phyloP scores from a whole-genome alignment of 2,113 vertebrate genomes.

The Lanius ludovicianus region DNA sequence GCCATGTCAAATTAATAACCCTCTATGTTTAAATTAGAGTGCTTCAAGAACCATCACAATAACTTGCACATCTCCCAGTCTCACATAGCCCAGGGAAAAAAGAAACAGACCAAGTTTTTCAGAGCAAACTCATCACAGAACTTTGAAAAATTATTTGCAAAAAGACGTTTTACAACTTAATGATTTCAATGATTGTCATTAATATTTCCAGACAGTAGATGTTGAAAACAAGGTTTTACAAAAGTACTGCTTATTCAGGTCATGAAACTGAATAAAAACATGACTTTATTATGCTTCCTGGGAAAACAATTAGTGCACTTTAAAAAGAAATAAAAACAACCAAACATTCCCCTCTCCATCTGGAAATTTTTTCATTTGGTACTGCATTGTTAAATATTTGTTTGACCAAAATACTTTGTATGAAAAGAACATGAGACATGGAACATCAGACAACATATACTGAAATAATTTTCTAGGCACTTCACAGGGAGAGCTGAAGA shows the following conservation, averaged over 20 bases:
- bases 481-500: background rate
- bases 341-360: background rate
- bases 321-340: background rate
- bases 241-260: background rate
- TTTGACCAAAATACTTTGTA: background rate
- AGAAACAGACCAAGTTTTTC: background rate
- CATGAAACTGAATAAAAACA: background rate
- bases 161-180: background rate
- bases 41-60: background rate
- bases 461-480: background rate
- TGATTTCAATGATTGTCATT: background rate
- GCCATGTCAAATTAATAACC: background rate
- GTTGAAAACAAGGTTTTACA: background rate
- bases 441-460: background rate
- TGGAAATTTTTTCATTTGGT: background rate
- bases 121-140: background rate
- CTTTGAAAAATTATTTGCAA: background rate
- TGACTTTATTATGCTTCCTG: background rate
- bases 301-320: background rate
- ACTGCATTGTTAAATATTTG: background rate
- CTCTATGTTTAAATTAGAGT: background rate
- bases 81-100: background rate
- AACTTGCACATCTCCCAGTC: background rate
- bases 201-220: background rate
- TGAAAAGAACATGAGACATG: accelerated